phyloP scores from a whole-genome alignment of 2,797 vertebrate genomes.

The Triplophysa bombifrons region DNA sequence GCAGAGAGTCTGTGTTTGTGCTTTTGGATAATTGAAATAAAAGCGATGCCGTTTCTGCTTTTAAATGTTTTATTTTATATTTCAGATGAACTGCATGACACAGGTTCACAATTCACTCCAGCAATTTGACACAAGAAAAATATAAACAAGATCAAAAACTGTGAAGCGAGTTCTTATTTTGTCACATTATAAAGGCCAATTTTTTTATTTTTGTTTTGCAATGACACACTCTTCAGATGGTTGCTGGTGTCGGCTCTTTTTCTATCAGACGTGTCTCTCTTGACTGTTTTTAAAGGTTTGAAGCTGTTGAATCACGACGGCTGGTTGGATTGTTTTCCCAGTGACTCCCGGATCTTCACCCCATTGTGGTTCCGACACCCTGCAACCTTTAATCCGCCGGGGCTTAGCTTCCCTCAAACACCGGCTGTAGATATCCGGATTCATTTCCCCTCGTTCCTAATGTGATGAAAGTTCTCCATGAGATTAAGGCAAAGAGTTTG shows the following conservation, averaged over 20 bases:
- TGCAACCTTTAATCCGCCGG: conserved; percentile 42
- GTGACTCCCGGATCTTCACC: conserved; percentile 46
- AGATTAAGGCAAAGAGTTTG: background rate
- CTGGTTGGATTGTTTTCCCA: conserved; percentile 38
- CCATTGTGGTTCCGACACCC: conserved; percentile 46
- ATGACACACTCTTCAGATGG: background rate
- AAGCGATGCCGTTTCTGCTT: too few relatives aligned
- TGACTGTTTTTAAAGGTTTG: conserved; percentile 14
- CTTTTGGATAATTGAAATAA: background rate
- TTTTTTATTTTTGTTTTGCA: background rate
- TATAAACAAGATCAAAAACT: too few relatives aligned
- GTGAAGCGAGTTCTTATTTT: too few relatives aligned
- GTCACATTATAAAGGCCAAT: background rate
- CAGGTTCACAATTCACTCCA: too few relatives aligned
- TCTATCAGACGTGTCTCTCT: background rate
- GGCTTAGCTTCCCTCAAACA: conserved; percentile 46
- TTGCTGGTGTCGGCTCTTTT: too few relatives aligned
- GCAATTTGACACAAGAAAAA: too few relatives aligned
- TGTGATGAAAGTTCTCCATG: background rate
- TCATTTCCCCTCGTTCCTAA: conserved; percentile 18
- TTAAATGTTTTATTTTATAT: too few relatives aligned
- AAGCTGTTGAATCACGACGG: conserved; percentile 33
- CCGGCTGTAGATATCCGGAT: conserved; percentile 19
- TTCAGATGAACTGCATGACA: too few relatives aligned
- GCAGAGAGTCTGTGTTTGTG: background rate